phyloP scores from a whole-genome alignment of 2,888 invertebrate species.

The Cheilosia scutellata region DNA sequence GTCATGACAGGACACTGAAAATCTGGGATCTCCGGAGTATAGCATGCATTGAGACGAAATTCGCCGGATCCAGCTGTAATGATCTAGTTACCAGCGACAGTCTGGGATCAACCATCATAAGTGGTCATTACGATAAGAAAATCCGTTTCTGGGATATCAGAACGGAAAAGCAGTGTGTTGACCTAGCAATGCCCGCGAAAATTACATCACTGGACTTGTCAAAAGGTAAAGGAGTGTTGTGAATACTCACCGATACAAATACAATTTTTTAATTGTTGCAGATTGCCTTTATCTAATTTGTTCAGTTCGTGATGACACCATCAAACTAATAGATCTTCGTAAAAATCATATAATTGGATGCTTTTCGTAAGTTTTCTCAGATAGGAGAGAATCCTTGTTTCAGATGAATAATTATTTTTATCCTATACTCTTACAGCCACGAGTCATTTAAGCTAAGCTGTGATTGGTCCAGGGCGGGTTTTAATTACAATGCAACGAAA shows the following conservation, averaged over 20 bases:
- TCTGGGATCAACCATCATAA: conserved; percentile 93
- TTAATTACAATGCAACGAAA: conserved; percentile 95
- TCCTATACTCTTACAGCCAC: conserved; percentile 86
- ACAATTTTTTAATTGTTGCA: conserved; percentile 84
- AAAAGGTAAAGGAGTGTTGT: conserved; percentile 87
- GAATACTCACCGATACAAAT: not conserved
- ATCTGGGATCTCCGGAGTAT: conserved; percentile 98
- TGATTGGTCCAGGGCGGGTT: conserved; percentile 96
- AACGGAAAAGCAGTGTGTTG: conserved; percentile 92
- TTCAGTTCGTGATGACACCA: conserved; percentile 97
- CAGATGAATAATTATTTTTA: not conserved
- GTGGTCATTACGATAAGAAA: conserved; percentile 98
- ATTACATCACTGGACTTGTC: conserved; percentile 97
- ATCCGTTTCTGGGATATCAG: conserved; percentile 99
- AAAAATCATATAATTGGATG: conserved; percentile 96
- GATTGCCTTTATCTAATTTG: conserved; percentile 95
- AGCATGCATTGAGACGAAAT: conserved; percentile 96
- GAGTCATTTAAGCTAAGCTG: conserved; percentile 98
- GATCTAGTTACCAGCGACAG: conserved; percentile 96
- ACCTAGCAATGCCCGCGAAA: conserved; percentile 95
- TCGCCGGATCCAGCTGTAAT: conserved; percentile 98
- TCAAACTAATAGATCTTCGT: conserved; percentile 96
- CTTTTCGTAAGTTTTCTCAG: conserved; percentile 89
- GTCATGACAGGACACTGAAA: conserved; percentile 98
- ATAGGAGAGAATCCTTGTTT: not conserved